Conservation (phyloP, 2,797 vertebrate species). For the Geotrypetes seraphini region DNA sequence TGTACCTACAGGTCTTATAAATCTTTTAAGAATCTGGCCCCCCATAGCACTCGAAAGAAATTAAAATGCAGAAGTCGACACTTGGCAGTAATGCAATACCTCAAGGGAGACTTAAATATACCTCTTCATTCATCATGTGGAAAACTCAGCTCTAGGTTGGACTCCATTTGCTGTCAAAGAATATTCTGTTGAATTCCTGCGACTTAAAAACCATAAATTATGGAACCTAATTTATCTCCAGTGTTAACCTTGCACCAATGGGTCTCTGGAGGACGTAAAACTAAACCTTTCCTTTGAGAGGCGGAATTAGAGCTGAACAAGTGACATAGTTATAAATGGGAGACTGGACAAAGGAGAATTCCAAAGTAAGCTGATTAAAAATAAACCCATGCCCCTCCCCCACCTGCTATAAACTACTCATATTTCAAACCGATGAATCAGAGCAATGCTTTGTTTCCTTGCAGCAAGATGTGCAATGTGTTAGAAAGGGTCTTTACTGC, state of each 20-base stretch:
- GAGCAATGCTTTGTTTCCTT: no score
- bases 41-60: not conserved
- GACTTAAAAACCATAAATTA: conserved; percentile 6
- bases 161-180: not conserved
- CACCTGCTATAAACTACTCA: no score
- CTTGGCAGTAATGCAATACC: conserved; percentile 4
- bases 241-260: not conserved
- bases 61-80: not conserved
- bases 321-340: no score
- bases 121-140: conserved; percentile 2
- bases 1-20: no score
- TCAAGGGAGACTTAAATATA: conserved; percentile 4
- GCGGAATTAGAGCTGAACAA: no score
- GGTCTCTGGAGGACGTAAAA: not conserved
- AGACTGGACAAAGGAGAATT: no score
- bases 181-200: conserved; percentile 4
- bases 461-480: no score
- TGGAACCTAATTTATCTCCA: not conserved
- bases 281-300: not conserved
- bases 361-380: no score
- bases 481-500: no score
- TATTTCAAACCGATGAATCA: no score
- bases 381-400: no score
- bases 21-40: not conserved
- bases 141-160: conserved; percentile 3